phyloP scores from a whole-genome alignment of 2,888 invertebrate species.

The Terebella lapidaria region DNA sequence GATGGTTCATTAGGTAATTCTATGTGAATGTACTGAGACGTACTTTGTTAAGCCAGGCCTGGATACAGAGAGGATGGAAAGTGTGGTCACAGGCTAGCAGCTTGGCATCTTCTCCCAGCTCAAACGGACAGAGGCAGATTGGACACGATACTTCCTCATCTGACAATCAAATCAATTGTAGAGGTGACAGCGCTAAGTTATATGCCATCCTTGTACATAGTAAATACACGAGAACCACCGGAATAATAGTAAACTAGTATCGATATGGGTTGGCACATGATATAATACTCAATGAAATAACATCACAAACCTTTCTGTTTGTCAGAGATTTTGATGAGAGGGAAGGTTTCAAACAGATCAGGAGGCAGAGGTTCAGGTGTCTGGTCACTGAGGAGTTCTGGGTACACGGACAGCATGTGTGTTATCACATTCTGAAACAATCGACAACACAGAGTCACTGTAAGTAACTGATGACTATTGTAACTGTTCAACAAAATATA shows the following conservation, averaged over 20 bases:
- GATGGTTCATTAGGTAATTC: too few relatives aligned
- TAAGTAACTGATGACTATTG: too few relatives aligned
- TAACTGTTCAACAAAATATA: too few relatives aligned
- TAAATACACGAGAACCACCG: not conserved
- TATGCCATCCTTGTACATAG: too few relatives aligned
- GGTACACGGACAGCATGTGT: conserved; percentile 41
- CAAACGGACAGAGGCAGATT: conserved; percentile 35
- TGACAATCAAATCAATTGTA: too few relatives aligned
- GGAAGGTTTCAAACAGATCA: not conserved
- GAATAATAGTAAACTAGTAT: not conserved
- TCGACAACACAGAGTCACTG: too few relatives aligned
- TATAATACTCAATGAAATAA: too few relatives aligned
- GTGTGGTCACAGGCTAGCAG: conserved; percentile 35
- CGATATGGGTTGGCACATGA: too few relatives aligned
- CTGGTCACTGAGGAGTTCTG: conserved; percentile 35
- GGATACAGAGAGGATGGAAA: conserved; percentile 39
- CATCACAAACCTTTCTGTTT: not conserved
- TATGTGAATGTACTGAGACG: too few relatives aligned
- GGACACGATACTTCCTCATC: conserved; percentile 34
- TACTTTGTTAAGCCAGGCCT: conserved; percentile 57
- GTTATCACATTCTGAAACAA: conserved; percentile 37
- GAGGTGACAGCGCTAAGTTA: too few relatives aligned
- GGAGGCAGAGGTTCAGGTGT: conserved; percentile 33
- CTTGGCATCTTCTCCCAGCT: conserved; percentile 30
- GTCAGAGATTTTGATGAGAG: not conserved